Conservation (phyloP, 2,888 invertebrate species). For the Heliconius ismenius region DNA sequence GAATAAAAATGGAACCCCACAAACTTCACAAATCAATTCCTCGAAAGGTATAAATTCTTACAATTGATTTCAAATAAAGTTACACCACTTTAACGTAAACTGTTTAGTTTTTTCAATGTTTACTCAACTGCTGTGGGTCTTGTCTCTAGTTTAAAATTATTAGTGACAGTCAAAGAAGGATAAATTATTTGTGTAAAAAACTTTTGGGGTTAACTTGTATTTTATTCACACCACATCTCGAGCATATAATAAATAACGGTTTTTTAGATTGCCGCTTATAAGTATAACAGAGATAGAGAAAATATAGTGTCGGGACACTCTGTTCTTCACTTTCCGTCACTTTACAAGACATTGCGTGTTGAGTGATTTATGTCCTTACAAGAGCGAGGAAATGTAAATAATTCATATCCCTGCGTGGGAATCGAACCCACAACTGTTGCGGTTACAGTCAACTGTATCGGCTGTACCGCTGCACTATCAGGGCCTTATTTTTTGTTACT, state of each 20-base stretch:
- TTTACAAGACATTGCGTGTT: neutral
- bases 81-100: neutral
- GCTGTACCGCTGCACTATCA: too few relatives aligned
- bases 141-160: constrained; percentile 16
- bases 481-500: too few relatives aligned
- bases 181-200: constrained; percentile 27
- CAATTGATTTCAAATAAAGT: neutral
- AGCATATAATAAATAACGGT: neutral
- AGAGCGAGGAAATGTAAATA: too few relatives aligned
- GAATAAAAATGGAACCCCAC: too few relatives aligned
- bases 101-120: constrained; percentile 29
- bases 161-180: constrained; percentile 28
- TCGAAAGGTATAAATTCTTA: too few relatives aligned
- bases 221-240: constrained; percentile 7
- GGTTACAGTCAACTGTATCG: neutral
- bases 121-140: constrained; percentile 32
- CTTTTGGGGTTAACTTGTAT: neutral
- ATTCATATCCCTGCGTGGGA: neutral
- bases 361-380: neutral
- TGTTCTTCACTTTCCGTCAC: too few relatives aligned
- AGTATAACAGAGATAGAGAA: too few relatives aligned
- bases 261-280: too few relatives aligned
- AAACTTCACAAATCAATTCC: too few relatives aligned
- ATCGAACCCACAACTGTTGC: neutral
- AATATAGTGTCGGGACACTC: neutral